Conservation (phyloP, 2,888 invertebrate genomes). For the Drosophila melanosoma region DNA sequence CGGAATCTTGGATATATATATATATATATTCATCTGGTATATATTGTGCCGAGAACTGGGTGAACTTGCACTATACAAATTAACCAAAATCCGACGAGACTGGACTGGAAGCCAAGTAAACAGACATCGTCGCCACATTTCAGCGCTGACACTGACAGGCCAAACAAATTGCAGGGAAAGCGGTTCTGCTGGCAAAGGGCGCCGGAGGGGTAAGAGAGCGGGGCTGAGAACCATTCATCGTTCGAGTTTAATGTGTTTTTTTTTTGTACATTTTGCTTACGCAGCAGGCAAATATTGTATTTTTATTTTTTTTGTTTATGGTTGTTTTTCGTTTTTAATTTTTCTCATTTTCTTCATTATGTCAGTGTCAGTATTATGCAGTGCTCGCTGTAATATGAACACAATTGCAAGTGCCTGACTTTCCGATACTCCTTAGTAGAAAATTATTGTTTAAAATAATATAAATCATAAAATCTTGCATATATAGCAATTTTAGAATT, state of each 20-base stretch:
- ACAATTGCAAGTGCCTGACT: background rate
- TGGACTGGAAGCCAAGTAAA: slow-evolving; percentile 50
- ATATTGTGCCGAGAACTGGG: slow-evolving; percentile 7
- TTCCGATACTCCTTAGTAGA: slow-evolving; percentile 3
- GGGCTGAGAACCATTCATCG: slow-evolving; percentile 47
- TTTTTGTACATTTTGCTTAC: slow-evolving; percentile 38
- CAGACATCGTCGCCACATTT: slow-evolving; percentile 69
- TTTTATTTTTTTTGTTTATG: slow-evolving; percentile 25
- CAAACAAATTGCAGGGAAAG: slow-evolving; percentile 69
- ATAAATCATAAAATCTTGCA: background rate
- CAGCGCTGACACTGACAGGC: slow-evolving; percentile 69
- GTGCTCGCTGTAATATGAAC: slow-evolving; percentile 30
- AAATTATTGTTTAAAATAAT: no score
- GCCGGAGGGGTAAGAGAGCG: background rate
- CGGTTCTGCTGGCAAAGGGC: background rate
- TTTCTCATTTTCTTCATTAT: slow-evolving; percentile 45
- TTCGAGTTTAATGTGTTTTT: slow-evolving; percentile 42
- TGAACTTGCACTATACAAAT: slow-evolving; percentile 54
- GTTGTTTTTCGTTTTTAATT: slow-evolving; percentile 14
- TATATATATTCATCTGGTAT: slow-evolving; percentile 1
- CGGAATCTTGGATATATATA: slow-evolving; percentile 5
- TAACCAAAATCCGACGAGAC: slow-evolving; percentile 39
- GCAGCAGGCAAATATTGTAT: slow-evolving; percentile 29
- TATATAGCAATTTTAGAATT: background rate
- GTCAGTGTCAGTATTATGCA: slow-evolving; percentile 62